phyloP scores from a whole-genome alignment of 2,113 vertebrate species.

The Festucalex cinctus region DNA sequence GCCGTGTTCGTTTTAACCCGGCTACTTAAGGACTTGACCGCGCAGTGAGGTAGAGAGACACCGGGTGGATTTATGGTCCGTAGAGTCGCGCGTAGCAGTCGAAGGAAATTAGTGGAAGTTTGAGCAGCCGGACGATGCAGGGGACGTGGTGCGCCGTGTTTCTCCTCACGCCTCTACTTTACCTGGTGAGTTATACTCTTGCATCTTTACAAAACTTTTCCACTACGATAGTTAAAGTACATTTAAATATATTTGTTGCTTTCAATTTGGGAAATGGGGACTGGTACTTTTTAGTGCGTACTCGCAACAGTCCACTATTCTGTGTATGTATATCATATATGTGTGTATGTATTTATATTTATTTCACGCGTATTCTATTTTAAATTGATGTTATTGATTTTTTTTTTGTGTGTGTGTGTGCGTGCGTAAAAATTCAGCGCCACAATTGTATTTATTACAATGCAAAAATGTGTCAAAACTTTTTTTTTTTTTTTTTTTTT shows the following conservation, averaged over 20 bases:
- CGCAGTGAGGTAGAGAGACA: constrained; percentile 83
- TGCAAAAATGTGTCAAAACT: neutral
- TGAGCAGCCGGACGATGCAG: constrained; percentile 91
- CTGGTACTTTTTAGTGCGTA: too few relatives aligned
- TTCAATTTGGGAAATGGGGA: too few relatives aligned
- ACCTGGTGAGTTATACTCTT: constrained; percentile 83
- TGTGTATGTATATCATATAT: too few relatives aligned
- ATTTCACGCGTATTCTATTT: neutral
- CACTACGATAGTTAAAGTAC: neutral
- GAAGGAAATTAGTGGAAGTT: constrained; percentile 85
- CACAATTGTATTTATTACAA: neutral
- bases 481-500: neutral
- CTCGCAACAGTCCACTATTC: too few relatives aligned
- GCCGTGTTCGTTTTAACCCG: constrained; percentile 78
- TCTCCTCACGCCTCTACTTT: constrained; percentile 84
- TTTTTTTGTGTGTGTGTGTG: neutral
- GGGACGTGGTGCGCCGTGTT: constrained; percentile 88
- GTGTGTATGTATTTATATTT: too few relatives aligned
- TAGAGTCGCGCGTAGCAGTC: constrained; percentile 77
- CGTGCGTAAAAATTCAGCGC: too few relatives aligned
- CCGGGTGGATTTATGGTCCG: constrained; percentile 92
- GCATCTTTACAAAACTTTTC: constrained; percentile 4
- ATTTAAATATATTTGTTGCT: neutral
- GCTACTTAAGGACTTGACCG: constrained; percentile 79
- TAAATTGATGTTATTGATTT: neutral